A percentile compares a stretch with the other conserved stretches of the same genome.
Evolutionary conservation across 2,888 invertebrate genomes (phyloP).

Genomic region (Ischnus inquisitorius): DNA sequence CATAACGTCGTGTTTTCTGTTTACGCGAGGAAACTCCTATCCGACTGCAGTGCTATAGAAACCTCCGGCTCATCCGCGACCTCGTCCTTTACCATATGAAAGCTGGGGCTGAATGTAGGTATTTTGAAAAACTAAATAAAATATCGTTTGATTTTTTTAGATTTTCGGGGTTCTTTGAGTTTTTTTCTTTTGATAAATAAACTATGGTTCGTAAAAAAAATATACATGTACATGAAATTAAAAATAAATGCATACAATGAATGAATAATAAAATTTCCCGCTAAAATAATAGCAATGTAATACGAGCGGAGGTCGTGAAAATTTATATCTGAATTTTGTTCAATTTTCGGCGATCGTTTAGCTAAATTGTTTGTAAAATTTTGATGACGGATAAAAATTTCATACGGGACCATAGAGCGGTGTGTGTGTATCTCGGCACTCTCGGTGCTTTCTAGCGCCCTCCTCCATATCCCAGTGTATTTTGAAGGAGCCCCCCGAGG

Average conservation of each 20-base stretch:
- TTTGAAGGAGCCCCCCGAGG: slow-evolving; percentile 30
- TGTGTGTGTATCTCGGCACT: neutral
- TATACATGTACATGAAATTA: too few relatives aligned
- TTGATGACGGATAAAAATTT: slow-evolving; percentile 19
- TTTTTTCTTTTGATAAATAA: too few relatives aligned
- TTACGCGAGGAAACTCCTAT: slow-evolving; percentile 70
- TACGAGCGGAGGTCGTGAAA: too few relatives aligned
- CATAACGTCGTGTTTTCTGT: slow-evolving; percentile 77
- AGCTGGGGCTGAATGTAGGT: slow-evolving; percentile 36
- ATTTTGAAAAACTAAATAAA: slow-evolving; percentile 46
- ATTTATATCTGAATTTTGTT: neutral
- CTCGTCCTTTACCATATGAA: slow-evolving; percentile 20
- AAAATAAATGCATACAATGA: too few relatives aligned
- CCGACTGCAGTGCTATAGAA: slow-evolving; percentile 16
- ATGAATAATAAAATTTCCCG: too few relatives aligned
- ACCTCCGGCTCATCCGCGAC: slow-evolving; percentile 5
- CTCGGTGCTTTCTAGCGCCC: neutral
- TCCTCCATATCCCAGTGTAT: slow-evolving; percentile 11
- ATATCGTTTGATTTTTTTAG: slow-evolving; percentile 2
- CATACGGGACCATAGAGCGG: neutral
- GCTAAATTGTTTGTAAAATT: slow-evolving; percentile 28
- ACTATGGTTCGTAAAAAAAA: too few relatives aligned
- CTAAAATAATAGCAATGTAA: too few relatives aligned
- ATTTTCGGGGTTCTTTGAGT: neutral
- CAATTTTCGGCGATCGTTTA: neutral